Evolutionary conservation across 2,888 invertebrate genomes (phyloP).

Genomic region (Odontocolon sp.): DNA sequence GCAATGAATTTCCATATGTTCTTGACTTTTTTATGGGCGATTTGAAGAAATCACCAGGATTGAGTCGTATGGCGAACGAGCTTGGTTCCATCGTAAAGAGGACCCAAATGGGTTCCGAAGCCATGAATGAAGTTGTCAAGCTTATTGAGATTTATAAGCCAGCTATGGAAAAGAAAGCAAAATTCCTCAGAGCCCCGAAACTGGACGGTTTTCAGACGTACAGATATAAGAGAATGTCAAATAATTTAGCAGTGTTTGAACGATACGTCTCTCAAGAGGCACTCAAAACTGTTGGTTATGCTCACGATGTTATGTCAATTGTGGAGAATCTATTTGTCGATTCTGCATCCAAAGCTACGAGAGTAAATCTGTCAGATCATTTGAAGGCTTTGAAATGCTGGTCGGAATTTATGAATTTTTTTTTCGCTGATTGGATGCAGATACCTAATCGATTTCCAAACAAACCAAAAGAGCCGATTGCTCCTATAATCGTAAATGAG

Average conservation of each 20-base stretch:
- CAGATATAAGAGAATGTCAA: constrained; percentile 49
- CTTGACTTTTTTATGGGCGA: constrained; percentile 38
- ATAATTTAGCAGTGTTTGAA: constrained; percentile 58
- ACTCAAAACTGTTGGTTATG: constrained; percentile 35
- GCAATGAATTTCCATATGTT: constrained; percentile 22
- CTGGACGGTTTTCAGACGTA: background rate
- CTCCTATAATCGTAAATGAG: background rate
- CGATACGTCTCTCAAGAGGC: constrained; percentile 34
- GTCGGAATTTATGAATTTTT: background rate
- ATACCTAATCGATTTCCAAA: background rate
- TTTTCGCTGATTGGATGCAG: background rate
- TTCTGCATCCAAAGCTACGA: constrained; percentile 42
- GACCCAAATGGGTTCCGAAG: constrained; percentile 46
- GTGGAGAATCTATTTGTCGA: constrained; percentile 62
- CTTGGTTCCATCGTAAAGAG: constrained; percentile 54
- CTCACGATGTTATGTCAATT: constrained; percentile 51
- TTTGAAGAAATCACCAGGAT: constrained; percentile 21
- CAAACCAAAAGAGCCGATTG: background rate
- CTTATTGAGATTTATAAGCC: constrained; percentile 60
- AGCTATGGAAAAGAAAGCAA: constrained; percentile 39
- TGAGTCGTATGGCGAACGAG: constrained; percentile 41
- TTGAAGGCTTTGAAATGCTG: constrained; percentile 36
- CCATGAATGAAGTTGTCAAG: constrained; percentile 56
- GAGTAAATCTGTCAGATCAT: constrained; percentile 37
- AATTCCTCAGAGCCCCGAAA: constrained; percentile 27